These are phyloP conservation scores for Caenorhabditis zanzibari DNA, from an alignment of 2,888 invertebrate species.

Conservation along the genomic window DNA sequence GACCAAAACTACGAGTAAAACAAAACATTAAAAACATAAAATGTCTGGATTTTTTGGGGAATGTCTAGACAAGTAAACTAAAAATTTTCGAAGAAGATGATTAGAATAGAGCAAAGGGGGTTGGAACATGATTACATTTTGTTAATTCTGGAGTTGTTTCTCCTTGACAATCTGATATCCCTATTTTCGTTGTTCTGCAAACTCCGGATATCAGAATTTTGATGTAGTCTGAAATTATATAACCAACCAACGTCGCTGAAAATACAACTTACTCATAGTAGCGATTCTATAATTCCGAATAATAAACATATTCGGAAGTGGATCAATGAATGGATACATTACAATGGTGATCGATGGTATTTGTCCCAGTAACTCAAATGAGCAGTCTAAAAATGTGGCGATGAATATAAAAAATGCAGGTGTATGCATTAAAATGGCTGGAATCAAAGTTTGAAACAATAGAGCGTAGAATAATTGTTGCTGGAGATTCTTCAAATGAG, in stretches of 20 bases:
- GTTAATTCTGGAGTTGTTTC: neutral
- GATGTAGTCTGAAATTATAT: slow-evolving; percentile 13
- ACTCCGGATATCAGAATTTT: neutral
- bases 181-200: neutral
- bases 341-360: slow-evolving; percentile 17
- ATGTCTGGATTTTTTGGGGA: no score
- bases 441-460: slow-evolving; percentile 29
- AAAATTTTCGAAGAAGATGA: no score
- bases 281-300: slow-evolving; percentile 23
- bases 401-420: slow-evolving; percentile 24
- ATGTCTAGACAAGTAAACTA: no score
- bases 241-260: neutral
- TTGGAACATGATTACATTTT: neutral
- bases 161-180: neutral
- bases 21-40: no score
- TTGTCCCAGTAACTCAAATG: slow-evolving; percentile 12
- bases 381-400: neutral
- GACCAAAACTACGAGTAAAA: no score
- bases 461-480: slow-evolving; percentile 36
- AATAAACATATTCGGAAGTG: slow-evolving; percentile 42
- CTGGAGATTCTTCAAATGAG: slow-evolving; percentile 10
- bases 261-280: slow-evolving; percentile 1
- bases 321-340: slow-evolving; percentile 32
- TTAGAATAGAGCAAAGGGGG: no score
- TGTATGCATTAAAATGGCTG: slow-evolving; percentile 14